These are phyloP conservation scores for Isurus oxyrinchus DNA, from an alignment of 2,113 vertebrate species.

Conservation along the genomic window DNA sequence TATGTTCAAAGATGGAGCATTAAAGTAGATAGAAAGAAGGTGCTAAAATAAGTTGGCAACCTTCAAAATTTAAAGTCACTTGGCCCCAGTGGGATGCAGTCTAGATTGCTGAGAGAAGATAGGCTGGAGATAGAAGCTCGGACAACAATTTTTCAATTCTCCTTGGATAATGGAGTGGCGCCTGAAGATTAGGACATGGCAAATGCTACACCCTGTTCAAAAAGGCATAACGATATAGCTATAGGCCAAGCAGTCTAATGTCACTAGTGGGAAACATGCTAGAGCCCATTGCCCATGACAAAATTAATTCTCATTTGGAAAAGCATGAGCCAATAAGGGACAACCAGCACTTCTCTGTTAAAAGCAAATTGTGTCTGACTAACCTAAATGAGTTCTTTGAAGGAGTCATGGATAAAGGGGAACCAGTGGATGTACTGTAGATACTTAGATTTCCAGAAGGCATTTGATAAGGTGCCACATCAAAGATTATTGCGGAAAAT, in stretches of 20 bases:
- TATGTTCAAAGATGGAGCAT: neutral
- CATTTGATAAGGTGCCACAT: neutral
- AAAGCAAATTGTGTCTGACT: neutral
- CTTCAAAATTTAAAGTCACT: neutral
- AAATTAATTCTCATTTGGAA: neutral
- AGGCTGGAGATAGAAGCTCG: too few species aligned
- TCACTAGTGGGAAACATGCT: neutral
- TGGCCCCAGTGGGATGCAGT: neutral
- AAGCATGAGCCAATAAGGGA: neutral
- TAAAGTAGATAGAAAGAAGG: neutral
- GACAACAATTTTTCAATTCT: too few species aligned
- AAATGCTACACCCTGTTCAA: neutral
- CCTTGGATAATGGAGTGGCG: too few species aligned
- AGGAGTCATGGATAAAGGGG: too few species aligned
- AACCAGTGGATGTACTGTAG: too few species aligned
- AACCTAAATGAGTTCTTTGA: neutral
- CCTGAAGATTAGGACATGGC: neutral
- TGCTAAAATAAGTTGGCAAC: neutral
- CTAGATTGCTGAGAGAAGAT: neutral
- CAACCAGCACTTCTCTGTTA: neutral
- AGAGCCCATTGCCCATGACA: neutral
- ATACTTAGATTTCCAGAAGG: neutral
- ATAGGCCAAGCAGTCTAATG: neutral
- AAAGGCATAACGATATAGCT: neutral
- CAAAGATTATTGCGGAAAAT: neutral